A percentile compares a stretch with the other conserved stretches of the same genome.
phyloP scores from a whole-genome alignment of 92 coral and sea anemone species.

The Desmophyllum pertusum region DNA sequence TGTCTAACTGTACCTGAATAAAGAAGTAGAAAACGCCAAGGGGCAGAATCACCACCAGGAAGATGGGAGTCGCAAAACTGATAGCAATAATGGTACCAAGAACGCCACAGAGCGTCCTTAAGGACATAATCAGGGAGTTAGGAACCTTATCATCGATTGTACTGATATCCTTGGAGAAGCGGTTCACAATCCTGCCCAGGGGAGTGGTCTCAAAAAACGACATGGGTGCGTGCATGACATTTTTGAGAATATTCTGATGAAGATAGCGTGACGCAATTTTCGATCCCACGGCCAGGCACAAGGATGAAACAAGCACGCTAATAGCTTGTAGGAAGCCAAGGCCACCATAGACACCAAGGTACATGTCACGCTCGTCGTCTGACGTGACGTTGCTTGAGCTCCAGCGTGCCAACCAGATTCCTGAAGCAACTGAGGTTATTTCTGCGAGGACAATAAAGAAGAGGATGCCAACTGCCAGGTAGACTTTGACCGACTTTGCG shows the following conservation, averaged over 20 bases:
- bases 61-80: conserved; percentile 87
- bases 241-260: conserved; percentile 73
- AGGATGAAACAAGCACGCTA: conserved; percentile 71
- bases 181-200: conserved; percentile 87
- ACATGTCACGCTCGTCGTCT: conserved; percentile 68
- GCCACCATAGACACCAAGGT: conserved; percentile 85
- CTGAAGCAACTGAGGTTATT: conserved; percentile 74
- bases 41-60: conserved; percentile 78
- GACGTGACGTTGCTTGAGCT: conserved; percentile 75
- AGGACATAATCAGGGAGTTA: conserved; percentile 46
- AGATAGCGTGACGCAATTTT: conserved; percentile 79
- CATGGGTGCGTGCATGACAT: conserved; percentile 86
- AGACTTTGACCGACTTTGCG: conserved; percentile 80
- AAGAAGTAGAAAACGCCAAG: conserved; percentile 72
- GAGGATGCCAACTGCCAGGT: conserved; percentile 54
- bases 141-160: conserved; percentile 85
- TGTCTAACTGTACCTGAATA: conserved; percentile 67
- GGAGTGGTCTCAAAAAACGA: conserved; percentile 96
- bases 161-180: conserved; percentile 92
- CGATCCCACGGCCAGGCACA: conserved; percentile 83
- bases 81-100: conserved; percentile 86
- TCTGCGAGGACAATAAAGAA: conserved; percentile 63
- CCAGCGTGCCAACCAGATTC: conserved; percentile 94
- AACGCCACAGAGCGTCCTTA: conserved; percentile 67
- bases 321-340: conserved; percentile 79